Percentiles rank a stretch among this genome's conserved stretches.
Conservation (phyloP, 2,888 invertebrate genomes). For the Pteria penguin region DNA sequence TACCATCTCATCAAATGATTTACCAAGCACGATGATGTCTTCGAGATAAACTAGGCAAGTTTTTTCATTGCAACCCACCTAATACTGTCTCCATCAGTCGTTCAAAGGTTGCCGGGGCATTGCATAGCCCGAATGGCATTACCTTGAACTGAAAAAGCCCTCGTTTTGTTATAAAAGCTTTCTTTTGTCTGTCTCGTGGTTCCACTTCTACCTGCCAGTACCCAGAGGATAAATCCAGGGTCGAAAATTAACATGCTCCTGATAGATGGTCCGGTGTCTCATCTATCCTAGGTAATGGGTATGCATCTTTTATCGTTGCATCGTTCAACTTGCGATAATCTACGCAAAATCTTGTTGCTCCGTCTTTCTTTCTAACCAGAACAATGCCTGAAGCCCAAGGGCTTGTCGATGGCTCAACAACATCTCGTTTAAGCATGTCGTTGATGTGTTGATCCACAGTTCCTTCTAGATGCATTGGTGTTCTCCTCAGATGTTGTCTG, state of each 20-base stretch:
- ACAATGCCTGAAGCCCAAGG: not conserved
- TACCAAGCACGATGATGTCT: not conserved
- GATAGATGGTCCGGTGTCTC: not conserved
- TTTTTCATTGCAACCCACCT: slow-evolving; percentile 6
- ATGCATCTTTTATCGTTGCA: slow-evolving; percentile 11
- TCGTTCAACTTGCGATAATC: slow-evolving; percentile 11
- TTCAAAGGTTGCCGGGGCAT: too few relatives aligned
- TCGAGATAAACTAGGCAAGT: slow-evolving; percentile 16
- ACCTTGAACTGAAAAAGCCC: too few relatives aligned
- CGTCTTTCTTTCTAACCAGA: not conserved
- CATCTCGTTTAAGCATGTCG: slow-evolving; percentile 2
- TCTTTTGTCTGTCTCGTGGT: not conserved
- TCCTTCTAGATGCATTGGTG: not conserved
- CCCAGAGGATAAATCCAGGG: slow-evolving; percentile 1
- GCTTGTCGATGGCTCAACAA: not conserved
- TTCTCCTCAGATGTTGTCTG: too few relatives aligned
- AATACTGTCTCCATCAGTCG: slow-evolving; percentile 36
- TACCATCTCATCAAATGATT: not conserved
- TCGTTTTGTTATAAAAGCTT: slow-evolving; percentile 13
- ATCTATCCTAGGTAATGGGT: slow-evolving; percentile 14
- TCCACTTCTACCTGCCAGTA: slow-evolving; percentile 11
- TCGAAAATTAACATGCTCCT: slow-evolving; percentile 1
- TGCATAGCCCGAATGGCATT: too few relatives aligned
- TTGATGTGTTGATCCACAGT: not conserved
- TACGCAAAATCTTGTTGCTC: slow-evolving; percentile 15